A percentile compares a stretch with the other conserved stretches of the same genome.
Conservation (phyloP, 2,113 vertebrate species). For the Naja naja region DNA sequence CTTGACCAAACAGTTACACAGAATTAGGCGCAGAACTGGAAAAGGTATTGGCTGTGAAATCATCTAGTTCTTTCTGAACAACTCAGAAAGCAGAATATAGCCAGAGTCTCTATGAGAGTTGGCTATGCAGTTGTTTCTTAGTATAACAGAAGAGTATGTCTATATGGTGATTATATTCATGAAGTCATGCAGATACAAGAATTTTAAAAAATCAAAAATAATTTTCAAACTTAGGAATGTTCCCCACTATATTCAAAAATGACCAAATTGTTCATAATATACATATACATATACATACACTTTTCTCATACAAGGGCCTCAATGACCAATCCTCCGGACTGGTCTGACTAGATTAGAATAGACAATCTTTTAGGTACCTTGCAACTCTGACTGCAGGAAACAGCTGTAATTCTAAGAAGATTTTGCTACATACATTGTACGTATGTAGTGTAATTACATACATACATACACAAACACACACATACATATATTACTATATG, state of each 20-base stretch:
- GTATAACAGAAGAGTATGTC: not conserved
- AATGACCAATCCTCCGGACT: not conserved
- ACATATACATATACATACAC: no score
- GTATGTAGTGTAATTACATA: no score
- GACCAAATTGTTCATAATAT: not conserved
- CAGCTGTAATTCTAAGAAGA: not conserved
- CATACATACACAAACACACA: no score
- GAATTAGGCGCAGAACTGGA: not conserved
- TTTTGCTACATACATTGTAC: not conserved
- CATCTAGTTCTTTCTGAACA: not conserved
- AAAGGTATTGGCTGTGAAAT: not conserved
- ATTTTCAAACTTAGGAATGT: not conserved
- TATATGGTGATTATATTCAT: not conserved
- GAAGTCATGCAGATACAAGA: not conserved
- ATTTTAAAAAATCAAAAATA: not conserved
- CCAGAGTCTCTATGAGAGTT: not conserved
- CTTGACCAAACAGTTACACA: not conserved
- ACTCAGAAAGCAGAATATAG: not conserved
- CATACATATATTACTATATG: no score
- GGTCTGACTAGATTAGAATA: not conserved
- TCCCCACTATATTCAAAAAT: not conserved
- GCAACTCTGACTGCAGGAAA: not conserved
- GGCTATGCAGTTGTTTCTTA: not conserved
- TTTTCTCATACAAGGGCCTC: not conserved
- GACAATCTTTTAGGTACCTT: not conserved